Evolutionary conservation across 2,888 invertebrate species (phyloP).

Genomic region (Sarcophaga carnaria): DNA sequence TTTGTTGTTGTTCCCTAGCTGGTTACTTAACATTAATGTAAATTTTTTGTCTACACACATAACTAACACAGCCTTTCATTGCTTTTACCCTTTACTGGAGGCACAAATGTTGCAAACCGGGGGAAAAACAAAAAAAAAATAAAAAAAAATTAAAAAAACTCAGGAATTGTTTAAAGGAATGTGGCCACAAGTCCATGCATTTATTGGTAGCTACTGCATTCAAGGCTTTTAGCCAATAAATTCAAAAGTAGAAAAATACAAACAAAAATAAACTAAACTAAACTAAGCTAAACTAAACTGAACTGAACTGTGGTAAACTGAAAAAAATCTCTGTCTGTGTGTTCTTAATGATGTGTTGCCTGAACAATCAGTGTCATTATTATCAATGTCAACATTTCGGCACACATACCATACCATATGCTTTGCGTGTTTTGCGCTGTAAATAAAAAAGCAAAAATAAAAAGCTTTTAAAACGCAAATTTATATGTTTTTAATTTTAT

Average conservation of each 20-base stretch:
- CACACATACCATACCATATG: constrained; percentile 28
- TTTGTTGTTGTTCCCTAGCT: constrained; percentile 27
- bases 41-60: constrained; percentile 61
- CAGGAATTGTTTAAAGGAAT: constrained; percentile 31
- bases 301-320: constrained; percentile 22
- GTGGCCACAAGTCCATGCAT: constrained; percentile 26
- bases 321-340: constrained; percentile 51
- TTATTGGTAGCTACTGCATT: constrained; percentile 4
- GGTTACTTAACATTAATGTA: constrained; percentile 60
- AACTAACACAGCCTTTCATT: constrained; percentile 58
- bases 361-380: constrained; percentile 70
- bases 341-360: constrained; percentile 66
- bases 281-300: neutral
- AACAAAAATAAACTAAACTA: neutral
- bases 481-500: constrained; percentile 33
- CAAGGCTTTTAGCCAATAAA: constrained; percentile 23
- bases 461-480: constrained; percentile 68
- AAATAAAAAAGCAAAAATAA: constrained; percentile 25
- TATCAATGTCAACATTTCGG: constrained; percentile 68
- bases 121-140: neutral
- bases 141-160: neutral
- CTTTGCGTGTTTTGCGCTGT: constrained; percentile 20
- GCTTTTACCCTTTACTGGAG: constrained; percentile 38
- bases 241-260: neutral
- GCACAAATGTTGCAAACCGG: constrained; percentile 30